Evolutionary conservation across 1,140 invertebrate species (phyloP), one percentile per base, ranked within the genome.

Genomic region (Heterodera carotae): DNA sequence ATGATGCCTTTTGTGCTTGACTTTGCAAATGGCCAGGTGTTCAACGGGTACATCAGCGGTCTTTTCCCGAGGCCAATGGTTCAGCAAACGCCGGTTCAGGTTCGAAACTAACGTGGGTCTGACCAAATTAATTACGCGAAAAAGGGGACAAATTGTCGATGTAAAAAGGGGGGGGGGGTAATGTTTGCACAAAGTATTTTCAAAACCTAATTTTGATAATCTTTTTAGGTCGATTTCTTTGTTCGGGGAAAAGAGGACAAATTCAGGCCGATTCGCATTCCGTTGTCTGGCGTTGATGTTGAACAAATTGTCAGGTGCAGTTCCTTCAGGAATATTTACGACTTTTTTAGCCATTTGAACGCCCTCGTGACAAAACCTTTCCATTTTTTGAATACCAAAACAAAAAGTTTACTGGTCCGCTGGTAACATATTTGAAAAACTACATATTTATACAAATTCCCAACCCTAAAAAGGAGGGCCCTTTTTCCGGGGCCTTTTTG

Each of bases 41-140:
- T 93, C 2, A 97, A 97, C 91, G 94, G 82, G 36, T 83, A 84
- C 39, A 53, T 83, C 18, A 83, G 83, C 62, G 75, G 79, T n/a
- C 53, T 84, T 10, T 84, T 82, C 62, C 80, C 80, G n/a, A 29
- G 69, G 25, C 73, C 74, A 25, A 25, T 36, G 27, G 31, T 34
- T 22, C 33, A 75, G 22, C 33, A 75, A 69, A 36, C 59, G 25
- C 82, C 82, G 18, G 62, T 80, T 4, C 31, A 83, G 62, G 83
- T 84, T 27, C 60, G 84, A 43, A 43, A 43, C 6, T 43, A 12
- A 43, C 39, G 39, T 43, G 39, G 39, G 39, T 8, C 39, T 43
- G 6, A 43, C 39, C 39, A 43, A 43, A 69, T 74, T 69, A 10
- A 80, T 82, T 10, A 82, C 27, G 66, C 43, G 53, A 64, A 77